Conservation (phyloP, 2,888 invertebrate genomes). For the Pteria penguin region DNA sequence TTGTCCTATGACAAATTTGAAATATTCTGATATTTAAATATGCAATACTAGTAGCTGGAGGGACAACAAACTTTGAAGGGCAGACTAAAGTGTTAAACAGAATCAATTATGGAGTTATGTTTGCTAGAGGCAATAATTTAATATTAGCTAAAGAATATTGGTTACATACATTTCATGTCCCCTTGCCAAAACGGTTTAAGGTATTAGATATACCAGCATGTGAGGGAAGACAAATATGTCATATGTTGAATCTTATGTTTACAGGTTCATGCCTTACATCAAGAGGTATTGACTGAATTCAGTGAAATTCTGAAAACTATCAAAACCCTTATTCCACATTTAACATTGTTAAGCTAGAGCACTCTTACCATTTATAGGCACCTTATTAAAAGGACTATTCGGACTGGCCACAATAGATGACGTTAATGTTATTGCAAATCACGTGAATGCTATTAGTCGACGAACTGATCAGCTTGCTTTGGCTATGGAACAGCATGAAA, state of each 20-base stretch:
- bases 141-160: constrained; percentile 22
- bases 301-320: constrained; percentile 9
- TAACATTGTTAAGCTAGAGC: not conserved
- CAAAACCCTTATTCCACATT: not conserved
- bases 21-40: not conserved
- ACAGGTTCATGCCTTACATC: constrained; percentile 1
- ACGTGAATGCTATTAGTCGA: constrained; percentile 6
- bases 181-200: constrained; percentile 9
- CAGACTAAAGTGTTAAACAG: not conserved
- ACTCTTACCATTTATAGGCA: constrained; percentile 23
- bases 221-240: not conserved
- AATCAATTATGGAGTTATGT: constrained; percentile 25
- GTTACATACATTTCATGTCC: constrained; percentile 25
- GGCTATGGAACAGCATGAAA: constrained; percentile 15
- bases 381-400: constrained; percentile 25
- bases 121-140: not conserved
- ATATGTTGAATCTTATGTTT: not conserved
- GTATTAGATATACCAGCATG: not conserved
- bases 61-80: not conserved
- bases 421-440: constrained; percentile 20
- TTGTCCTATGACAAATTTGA: no score
- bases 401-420: constrained; percentile 22
- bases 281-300: not conserved
- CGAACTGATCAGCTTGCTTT: constrained; percentile 7
- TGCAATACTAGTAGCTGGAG: not conserved